phyloP scores from a whole-genome alignment of 2,888 invertebrate species.

The Pseudococcus jackbeardsleyi region DNA sequence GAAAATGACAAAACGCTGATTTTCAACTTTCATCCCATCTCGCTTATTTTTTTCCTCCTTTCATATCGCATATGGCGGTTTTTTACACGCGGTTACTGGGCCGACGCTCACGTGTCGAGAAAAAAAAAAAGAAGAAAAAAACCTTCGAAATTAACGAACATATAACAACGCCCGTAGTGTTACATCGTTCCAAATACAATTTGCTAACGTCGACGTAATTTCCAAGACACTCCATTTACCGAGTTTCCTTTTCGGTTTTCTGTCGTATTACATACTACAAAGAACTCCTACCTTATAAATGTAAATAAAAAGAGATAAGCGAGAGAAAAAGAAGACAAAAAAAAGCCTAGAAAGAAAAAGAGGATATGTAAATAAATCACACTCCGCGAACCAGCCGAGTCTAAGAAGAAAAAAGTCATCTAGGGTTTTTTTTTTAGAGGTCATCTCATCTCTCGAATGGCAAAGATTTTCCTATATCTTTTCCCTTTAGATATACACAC shows the following conservation, averaged over 20 bases:
- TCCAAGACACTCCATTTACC: constrained; percentile 3
- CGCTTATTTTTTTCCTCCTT: not conserved
- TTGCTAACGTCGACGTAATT: constrained; percentile 3
- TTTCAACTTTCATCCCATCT: constrained; percentile 20
- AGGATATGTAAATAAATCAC: not conserved
- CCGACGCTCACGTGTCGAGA: not conserved
- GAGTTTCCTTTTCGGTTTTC: not conserved
- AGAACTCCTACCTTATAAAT: not conserved
- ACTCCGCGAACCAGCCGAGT: not conserved
- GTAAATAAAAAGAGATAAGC: not conserved
- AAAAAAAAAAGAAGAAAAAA: not conserved
- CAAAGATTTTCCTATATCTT: not conserved
- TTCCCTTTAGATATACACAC: not conserved
- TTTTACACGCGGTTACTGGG: not conserved
- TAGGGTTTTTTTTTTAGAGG: not conserved
- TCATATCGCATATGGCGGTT: constrained; percentile 3
- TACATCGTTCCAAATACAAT: not conserved
- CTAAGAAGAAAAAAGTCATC: not conserved
- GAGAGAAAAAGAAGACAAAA: not conserved
- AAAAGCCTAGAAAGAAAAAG: not conserved
- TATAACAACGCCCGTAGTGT: not conserved
- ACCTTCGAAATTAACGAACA: not conserved
- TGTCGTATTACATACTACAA: not conserved
- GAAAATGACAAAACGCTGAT: constrained; percentile 42
- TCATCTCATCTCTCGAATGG: not conserved